phyloP scores from a whole-genome alignment of 2,113 vertebrate genomes.

The Scomber scombrus region DNA sequence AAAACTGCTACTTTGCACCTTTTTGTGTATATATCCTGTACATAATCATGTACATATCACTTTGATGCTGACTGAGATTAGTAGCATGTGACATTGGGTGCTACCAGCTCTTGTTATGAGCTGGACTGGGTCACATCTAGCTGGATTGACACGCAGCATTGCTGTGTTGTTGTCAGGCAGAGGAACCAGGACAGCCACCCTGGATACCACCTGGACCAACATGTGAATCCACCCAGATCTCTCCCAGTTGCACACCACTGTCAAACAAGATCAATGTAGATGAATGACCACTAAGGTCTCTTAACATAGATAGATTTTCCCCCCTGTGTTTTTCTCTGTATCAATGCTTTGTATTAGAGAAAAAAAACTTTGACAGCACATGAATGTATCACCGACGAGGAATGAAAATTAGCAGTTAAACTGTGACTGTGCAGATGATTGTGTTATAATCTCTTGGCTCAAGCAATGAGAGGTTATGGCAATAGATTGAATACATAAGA shows the following conservation, averaged over 20 bases:
- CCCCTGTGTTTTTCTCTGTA: conserved; percentile 2
- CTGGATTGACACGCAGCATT: conserved; percentile 51
- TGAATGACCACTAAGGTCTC: conserved; percentile 69
- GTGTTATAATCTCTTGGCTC: conserved; percentile 6
- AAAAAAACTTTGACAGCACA: conserved; percentile 56
- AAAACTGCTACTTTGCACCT: conserved; percentile 73
- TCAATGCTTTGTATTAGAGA: conserved; percentile 23
- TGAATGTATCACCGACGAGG: conserved; percentile 66
- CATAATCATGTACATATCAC: conserved; percentile 49
- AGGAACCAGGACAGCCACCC: conserved; percentile 77
- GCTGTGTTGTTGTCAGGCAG: conserved; percentile 55
- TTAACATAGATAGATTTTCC: conserved; percentile 47
- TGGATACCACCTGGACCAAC: conserved; percentile 61
- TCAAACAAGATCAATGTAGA: conserved; percentile 56
- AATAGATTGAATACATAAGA: conserved; percentile 19
- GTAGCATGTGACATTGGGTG: conserved; percentile 43
- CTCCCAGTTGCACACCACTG: conserved; percentile 46
- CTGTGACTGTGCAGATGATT: conserved; percentile 5
- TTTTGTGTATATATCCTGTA: conserved; percentile 60
- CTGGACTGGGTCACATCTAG: conserved; percentile 59
- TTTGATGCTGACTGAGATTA: conserved; percentile 71
- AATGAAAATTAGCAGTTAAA: conserved; percentile 40
- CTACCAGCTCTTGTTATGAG: conserved; percentile 60
- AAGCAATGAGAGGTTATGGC: neutral
- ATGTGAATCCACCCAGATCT: conserved; percentile 56